Evolutionary conservation across 2,113 vertebrate species (phyloP).

Genomic region (Plecotus auritus): DNA sequence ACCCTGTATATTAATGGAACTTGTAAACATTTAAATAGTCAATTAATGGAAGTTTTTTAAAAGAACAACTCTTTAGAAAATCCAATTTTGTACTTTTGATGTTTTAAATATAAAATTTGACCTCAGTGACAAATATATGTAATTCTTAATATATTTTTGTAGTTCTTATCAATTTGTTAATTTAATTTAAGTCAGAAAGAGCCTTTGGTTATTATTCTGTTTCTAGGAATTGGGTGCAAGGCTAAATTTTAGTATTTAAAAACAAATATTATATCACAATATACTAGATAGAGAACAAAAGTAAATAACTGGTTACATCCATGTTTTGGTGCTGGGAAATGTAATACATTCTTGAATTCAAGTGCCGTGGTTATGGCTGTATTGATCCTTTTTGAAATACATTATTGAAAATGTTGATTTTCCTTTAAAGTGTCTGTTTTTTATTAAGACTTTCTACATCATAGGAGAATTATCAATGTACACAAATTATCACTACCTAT

Average conservation of each 20-base stretch:
- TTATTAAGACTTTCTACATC: neutral
- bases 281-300: neutral
- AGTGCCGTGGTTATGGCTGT: neutral
- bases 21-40: conserved; percentile 48
- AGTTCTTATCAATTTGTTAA: neutral
- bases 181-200: neutral
- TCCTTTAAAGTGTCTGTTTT: neutral
- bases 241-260: neutral
- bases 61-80: conserved; percentile 19
- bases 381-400: neutral
- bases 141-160: conserved; percentile 8
- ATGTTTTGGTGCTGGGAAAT: neutral
- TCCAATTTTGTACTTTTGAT: neutral
- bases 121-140: neutral
- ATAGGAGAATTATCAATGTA: neutral
- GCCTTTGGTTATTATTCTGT: neutral
- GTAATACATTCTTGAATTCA: neutral
- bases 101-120: conserved; percentile 33
- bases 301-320: neutral
- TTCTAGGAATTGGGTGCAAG: conserved; percentile 10
- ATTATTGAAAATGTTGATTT: neutral
- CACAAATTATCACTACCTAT: neutral
- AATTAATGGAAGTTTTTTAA: conserved; percentile 54
- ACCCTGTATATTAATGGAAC: conserved; percentile 42
- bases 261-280: neutral